Conservation (phyloP, 2,113 vertebrate genomes). For the Pygoscelis antarcticus region DNA sequence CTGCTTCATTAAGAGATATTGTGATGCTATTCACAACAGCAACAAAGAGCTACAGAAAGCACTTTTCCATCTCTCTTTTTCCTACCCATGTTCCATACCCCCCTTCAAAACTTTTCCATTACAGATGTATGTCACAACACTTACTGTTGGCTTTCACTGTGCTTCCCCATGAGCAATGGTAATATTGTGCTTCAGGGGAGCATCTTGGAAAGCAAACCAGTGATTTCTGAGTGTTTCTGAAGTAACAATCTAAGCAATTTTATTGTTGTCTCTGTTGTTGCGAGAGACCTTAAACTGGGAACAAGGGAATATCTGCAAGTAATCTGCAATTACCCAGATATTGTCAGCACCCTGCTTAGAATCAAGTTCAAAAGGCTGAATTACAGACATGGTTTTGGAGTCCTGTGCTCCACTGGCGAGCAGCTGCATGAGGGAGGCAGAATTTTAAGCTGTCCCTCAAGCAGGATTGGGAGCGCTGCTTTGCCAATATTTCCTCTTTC, state of each 20-base stretch:
- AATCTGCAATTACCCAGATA: conserved; percentile 2
- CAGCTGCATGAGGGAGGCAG: background rate
- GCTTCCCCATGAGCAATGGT: background rate
- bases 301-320: background rate
- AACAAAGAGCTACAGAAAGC: conserved; percentile 43
- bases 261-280: background rate
- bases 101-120: background rate
- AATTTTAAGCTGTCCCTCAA: background rate
- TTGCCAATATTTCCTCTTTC: background rate
- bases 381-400: background rate
- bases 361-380: background rate
- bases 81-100: background rate
- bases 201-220: background rate
- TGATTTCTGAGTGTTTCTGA: background rate
- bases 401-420: background rate
- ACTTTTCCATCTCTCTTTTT: background rate
- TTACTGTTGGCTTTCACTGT: background rate
- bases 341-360: background rate
- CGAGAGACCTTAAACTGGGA: background rate
- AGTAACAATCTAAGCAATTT: background rate
- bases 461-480: background rate
- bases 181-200: background rate
- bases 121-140: background rate
- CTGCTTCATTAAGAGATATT: conserved; percentile 58
- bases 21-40: conserved; percentile 13